phyloP scores from a whole-genome alignment of 2,113 vertebrate species.

The Dendrocopos noguchii region DNA sequence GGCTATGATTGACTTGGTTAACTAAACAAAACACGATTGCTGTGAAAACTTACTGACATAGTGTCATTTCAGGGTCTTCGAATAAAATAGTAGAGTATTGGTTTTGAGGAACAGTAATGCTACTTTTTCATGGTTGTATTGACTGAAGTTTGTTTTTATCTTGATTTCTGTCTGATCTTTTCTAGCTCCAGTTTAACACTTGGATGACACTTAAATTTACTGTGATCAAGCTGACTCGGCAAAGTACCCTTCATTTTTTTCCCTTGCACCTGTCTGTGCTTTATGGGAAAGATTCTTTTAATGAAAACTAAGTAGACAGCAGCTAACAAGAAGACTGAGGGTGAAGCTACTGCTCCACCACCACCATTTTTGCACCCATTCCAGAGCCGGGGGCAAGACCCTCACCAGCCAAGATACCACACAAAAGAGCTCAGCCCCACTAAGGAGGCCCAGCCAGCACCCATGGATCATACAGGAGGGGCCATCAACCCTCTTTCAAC shows the following conservation, averaged over 20 bases:
- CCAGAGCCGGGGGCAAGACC: too few relatives aligned
- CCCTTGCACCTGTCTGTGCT: background rate
- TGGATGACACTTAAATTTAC: background rate
- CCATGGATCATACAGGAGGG: too few relatives aligned
- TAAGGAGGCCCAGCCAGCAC: too few relatives aligned
- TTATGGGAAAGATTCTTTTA: background rate
- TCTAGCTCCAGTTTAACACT: background rate
- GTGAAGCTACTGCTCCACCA: background rate
- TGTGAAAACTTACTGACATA: background rate
- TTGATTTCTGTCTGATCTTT: background rate
- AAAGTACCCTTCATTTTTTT: background rate
- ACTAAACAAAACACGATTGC: background rate
- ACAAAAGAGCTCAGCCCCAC: too few relatives aligned
- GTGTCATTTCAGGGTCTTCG: background rate
- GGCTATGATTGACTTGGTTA: background rate
- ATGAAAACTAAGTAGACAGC: background rate
- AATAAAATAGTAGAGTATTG: background rate
- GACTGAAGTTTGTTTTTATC: background rate
- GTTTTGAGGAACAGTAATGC: background rate
- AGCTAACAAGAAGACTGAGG: background rate
- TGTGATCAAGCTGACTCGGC: background rate
- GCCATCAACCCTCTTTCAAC: too few relatives aligned
- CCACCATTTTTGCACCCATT: too few relatives aligned
- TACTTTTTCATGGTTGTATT: background rate
- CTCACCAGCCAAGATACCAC: too few relatives aligned